Evolutionary conservation across 2,797 vertebrate species (phyloP), one percentile per base, ranked within the genome.

Genomic region (Sphenopsis melanotis): DNA sequence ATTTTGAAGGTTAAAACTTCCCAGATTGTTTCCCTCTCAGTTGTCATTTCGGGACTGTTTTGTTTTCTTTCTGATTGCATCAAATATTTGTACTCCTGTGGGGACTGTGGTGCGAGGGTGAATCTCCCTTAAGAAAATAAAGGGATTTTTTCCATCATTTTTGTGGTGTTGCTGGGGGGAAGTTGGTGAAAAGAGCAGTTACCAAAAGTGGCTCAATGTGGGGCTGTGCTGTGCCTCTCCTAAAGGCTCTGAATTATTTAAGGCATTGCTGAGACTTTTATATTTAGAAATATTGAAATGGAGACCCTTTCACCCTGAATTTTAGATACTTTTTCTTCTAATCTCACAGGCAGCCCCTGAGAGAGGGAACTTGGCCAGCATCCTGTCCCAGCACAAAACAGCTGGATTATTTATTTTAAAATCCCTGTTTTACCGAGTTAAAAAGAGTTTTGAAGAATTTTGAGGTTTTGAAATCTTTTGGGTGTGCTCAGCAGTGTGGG

Each of bases 31-130:
- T 96, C 91, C 89, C 94, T 94, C 83, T 68, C 52, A 42, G 81
- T 77, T 64, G 59, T 93, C 84, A 78, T 80, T 41, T 46, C 0
- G 42, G 87, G 87, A 89, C 2, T 36, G 80, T 94, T 89, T 81
- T 95, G 92, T 96, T 96, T 95, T 68, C 96, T 93, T 94, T 80
- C 87, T 0, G 15, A 74, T 76, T 56, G 63, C 93, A 93, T 86
- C 90, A 89, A 96, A 71, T 71, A 71, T 89, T 87, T 94, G 89
- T 65, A 23, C 53, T 91, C 87, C 93, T 81, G 50, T 15, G 9
- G 71, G 94, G 93, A 59, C 36, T 83, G 64, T 55, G 42, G 69
- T 42, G 65, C 2, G 1, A 83, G 83, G 92, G 92, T 81, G 94
- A 95, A 47, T 86, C 70, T 83, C 6, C 7, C 91, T 86, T 42